These are phyloP conservation scores for Parnassius smintheus DNA, from an alignment of 2,888 invertebrate species.

Conservation along the genomic window DNA sequence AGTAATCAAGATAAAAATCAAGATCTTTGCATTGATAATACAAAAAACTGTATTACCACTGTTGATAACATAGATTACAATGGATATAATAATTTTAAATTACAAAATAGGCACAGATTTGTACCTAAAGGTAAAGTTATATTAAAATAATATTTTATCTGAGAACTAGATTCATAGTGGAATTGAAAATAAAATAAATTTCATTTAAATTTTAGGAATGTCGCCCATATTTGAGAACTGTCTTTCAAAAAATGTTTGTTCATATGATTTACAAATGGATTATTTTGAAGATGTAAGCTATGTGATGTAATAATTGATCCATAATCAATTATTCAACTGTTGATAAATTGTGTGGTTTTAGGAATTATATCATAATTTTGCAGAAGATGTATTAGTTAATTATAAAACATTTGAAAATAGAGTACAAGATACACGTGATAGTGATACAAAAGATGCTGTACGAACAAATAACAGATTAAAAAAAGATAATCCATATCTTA, in stretches of 20 bases:
- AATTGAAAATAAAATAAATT: not conserved
- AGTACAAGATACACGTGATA: slow-evolving; percentile 49
- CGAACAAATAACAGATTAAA: slow-evolving; percentile 32
- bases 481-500: slow-evolving; percentile 51
- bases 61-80: slow-evolving; percentile 30
- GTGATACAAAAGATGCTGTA: slow-evolving; percentile 38
- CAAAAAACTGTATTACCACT: slow-evolving; percentile 28
- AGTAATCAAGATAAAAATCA: slow-evolving; percentile 22
- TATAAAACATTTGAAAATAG: slow-evolving; percentile 62
- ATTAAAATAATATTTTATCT: not conserved
- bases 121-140: slow-evolving; percentile 79
- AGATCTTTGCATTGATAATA: not conserved
- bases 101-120: slow-evolving; percentile 70
- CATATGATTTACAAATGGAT: slow-evolving; percentile 44
- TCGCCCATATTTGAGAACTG: slow-evolving; percentile 75
- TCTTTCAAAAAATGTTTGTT: slow-evolving; percentile 40
- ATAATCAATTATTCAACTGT: not conserved
- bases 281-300: slow-evolving; percentile 61
- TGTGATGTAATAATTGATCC: not conserved
- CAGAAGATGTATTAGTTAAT: slow-evolving; percentile 67
- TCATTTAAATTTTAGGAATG: slow-evolving; percentile 55
- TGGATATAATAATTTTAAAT: slow-evolving; percentile 47
- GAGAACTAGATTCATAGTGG: not conserved
- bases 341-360: slow-evolving; percentile 39
- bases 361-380: slow-evolving; percentile 68